Conservation (phyloP, 30 jellyfish, hydroid and myxozoan genomes). For the Turritopsis dohrnii region DNA sequence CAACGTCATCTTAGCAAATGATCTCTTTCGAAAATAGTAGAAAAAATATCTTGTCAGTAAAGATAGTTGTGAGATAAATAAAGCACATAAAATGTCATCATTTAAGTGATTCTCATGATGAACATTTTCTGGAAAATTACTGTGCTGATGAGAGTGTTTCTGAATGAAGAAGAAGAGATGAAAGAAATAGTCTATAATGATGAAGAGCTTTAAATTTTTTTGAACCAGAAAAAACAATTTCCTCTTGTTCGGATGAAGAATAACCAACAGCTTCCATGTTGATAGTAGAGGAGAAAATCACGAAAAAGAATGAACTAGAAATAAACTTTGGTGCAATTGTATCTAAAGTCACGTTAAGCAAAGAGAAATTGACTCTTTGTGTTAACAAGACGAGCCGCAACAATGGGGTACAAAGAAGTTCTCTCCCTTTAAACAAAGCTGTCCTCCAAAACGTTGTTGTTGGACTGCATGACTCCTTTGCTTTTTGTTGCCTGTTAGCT, state of each 20-base stretch:
- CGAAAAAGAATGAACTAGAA: neutral
- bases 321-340: neutral
- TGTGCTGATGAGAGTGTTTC: neutral
- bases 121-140: neutral
- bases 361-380: neutral
- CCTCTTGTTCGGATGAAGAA: neutral
- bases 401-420: neutral
- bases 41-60: neutral
- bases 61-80: neutral
- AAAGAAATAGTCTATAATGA: neutral
- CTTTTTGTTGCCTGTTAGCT: too few species aligned
- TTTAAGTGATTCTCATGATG: neutral
- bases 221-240: neutral
- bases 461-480: neutral
- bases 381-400: neutral
- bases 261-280: too few species aligned
- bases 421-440: neutral
- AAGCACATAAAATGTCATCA: neutral
- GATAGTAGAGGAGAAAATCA: neutral
- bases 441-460: neutral
- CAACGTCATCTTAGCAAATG: neutral
- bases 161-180: neutral
- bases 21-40: neutral
- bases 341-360: neutral
- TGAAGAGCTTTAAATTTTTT: neutral